Conservation (phyloP, 2,888 invertebrate genomes). For the Synanthedon myopaeformis region DNA sequence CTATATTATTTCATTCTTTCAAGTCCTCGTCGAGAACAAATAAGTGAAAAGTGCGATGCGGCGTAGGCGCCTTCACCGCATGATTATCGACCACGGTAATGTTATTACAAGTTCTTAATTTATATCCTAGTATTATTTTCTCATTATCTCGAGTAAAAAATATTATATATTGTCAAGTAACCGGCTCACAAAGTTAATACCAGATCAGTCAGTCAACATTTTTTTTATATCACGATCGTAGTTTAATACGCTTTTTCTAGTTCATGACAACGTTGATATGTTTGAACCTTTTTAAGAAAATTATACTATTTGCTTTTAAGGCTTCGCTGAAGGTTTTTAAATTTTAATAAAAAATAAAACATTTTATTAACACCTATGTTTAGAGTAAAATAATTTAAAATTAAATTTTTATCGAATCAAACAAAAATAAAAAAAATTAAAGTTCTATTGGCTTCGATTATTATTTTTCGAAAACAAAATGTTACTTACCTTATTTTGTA, state of each 20-base stretch:
- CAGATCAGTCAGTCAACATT: constrained; percentile 1
- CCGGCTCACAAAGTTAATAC: not conserved
- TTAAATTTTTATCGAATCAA: no score
- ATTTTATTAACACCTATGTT: no score
- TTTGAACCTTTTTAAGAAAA: not conserved
- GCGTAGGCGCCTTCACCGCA: not conserved
- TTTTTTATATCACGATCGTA: not conserved
- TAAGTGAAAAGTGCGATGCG: not conserved
- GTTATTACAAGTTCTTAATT: constrained; percentile 30
- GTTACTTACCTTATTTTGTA: not conserved
- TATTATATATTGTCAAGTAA: not conserved
- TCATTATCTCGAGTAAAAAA: constrained; percentile 17
- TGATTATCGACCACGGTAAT: constrained; percentile 12
- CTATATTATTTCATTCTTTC: not conserved
- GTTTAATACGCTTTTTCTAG: not conserved
- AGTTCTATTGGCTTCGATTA: no score
- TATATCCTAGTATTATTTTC: constrained; percentile 28
- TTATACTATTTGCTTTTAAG: no score
- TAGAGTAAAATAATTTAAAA: no score
- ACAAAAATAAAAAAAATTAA: no score
- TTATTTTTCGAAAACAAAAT: no score
- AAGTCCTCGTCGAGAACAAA: not conserved
- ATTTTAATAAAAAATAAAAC: no score
- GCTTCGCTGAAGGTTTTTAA: no score
- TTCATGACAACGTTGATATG: not conserved